Percentiles rank a stretch among this genome's conserved stretches.
These are phyloP conservation scores for Sebastolobus alascanus DNA, from an alignment of 2,797 vertebrate species.

Conservation along the genomic window DNA sequence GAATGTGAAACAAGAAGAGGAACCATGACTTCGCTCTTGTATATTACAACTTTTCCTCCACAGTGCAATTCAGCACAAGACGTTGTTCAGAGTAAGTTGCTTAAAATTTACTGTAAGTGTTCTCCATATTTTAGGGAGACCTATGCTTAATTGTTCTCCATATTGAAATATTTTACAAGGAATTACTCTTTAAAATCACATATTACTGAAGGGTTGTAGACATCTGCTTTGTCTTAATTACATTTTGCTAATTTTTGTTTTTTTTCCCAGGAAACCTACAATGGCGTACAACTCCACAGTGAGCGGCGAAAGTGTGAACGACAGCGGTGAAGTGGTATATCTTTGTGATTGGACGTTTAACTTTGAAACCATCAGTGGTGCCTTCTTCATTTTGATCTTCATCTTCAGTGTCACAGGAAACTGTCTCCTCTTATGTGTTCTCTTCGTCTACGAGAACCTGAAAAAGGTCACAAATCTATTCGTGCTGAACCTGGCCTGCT, in stretches of 20 bases:
- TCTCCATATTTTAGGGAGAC: background rate
- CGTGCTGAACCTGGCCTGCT: slow-evolving; percentile 77
- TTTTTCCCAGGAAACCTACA: slow-evolving; percentile 23
- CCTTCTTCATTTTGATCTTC: slow-evolving; percentile 65
- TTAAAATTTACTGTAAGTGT: background rate
- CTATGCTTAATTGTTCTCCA: background rate
- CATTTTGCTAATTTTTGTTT: background rate
- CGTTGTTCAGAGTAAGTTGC: slow-evolving; percentile 24
- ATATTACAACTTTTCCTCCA: background rate
- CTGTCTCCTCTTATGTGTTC: slow-evolving; percentile 62
- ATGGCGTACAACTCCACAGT: background rate
- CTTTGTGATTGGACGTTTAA: no score
- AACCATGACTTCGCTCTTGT: background rate
- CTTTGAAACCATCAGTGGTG: slow-evolving; percentile 19
- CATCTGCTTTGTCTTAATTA: background rate
- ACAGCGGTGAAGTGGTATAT: accelerated
- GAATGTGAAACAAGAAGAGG: slow-evolving; percentile 44
- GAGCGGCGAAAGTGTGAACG: accelerated
- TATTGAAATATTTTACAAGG: background rate
- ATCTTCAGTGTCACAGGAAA: slow-evolving; percentile 76
- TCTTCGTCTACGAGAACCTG: slow-evolving; percentile 63
- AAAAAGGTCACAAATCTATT: slow-evolving; percentile 78
- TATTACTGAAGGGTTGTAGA: background rate
- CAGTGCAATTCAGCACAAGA: background rate
- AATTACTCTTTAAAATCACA: accelerated